A percentile compares a stretch with the other conserved stretches of the same genome.
These are phyloP conservation scores for Urocolius indicus DNA, from an alignment of 2,113 vertebrate species.

Conservation along the genomic window DNA sequence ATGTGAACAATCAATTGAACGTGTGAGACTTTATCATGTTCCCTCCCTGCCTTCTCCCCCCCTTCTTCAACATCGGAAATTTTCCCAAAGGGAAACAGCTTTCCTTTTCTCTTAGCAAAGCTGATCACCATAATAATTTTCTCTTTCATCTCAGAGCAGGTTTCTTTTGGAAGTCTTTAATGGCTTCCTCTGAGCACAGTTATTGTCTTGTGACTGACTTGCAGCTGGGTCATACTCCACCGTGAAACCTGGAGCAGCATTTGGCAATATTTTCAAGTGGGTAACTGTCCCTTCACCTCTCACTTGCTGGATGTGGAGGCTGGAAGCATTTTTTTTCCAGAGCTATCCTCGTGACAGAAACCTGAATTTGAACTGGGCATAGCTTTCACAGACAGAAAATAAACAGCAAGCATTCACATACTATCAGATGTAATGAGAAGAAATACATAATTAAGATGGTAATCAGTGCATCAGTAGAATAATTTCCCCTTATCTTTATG, in stretches of 20 bases:
- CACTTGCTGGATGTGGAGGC: background rate
- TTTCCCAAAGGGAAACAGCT: constrained; percentile 63
- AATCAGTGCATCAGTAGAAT: background rate
- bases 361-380: background rate
- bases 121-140: constrained; percentile 64
- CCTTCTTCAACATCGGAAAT: constrained; percentile 54
- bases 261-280: background rate
- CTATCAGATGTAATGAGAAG: constrained; percentile 29
- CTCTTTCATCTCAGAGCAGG: constrained; percentile 65
- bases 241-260: background rate
- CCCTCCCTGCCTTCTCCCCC: constrained; percentile 20
- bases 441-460: constrained; percentile 37
- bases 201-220: constrained; percentile 42
- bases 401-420: background rate
- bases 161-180: constrained; percentile 63
- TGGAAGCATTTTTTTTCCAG: background rate
- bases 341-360: background rate
- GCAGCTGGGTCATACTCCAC: background rate
- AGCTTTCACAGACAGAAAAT: constrained; percentile 7
- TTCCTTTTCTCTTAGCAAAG: constrained; percentile 64
- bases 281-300: background rate
- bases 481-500: constrained; percentile 14
- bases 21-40: constrained; percentile 57
- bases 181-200: constrained; percentile 13
- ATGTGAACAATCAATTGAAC: constrained; percentile 64